Percentiles rank a stretch among this genome's conserved stretches.
These are phyloP conservation scores for Chloroclystis v-ata DNA, from an alignment of 2,888 invertebrate species.

Conservation along the genomic window DNA sequence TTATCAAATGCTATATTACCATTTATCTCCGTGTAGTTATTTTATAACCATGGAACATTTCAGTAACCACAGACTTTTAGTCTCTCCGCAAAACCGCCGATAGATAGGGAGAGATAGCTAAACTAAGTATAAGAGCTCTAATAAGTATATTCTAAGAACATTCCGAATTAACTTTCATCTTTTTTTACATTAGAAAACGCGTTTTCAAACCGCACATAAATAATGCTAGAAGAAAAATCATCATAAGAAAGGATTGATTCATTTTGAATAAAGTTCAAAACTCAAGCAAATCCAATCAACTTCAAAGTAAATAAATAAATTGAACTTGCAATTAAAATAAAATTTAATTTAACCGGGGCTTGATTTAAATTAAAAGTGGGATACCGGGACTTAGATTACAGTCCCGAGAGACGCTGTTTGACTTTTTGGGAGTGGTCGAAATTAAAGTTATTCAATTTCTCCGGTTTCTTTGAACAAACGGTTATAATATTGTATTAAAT, in stretches of 20 bases:
- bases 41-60: too few relatives aligned
- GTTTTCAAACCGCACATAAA: too few relatives aligned
- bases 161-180: too few relatives aligned
- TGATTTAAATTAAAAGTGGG: conserved; percentile 32
- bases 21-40: too few relatives aligned
- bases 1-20: too few relatives aligned
- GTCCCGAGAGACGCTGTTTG: conserved; percentile 18
- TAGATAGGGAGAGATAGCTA: too few relatives aligned
- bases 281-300: conserved; percentile 10
- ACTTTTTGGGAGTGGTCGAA: conserved; percentile 10
- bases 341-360: conserved; percentile 29
- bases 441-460: conserved; percentile 2
- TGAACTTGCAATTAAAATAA: conserved; percentile 24
- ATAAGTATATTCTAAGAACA: too few relatives aligned
- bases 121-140: too few relatives aligned
- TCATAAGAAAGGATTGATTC: not conserved
- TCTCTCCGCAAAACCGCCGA: too few relatives aligned
- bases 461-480: conserved; percentile 1
- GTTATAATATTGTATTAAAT: not conserved
- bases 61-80: too few relatives aligned
- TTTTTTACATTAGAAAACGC: too few relatives aligned
- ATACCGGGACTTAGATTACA: conserved; percentile 19
- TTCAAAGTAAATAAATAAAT: conserved; percentile 23
- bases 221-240: too few relatives aligned
- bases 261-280: not conserved